Percentiles rank a stretch among this genome's conserved stretches.
phyloP scores from a whole-genome alignment of 1,140 invertebrate genomes.

The Heliconius congener region DNA sequence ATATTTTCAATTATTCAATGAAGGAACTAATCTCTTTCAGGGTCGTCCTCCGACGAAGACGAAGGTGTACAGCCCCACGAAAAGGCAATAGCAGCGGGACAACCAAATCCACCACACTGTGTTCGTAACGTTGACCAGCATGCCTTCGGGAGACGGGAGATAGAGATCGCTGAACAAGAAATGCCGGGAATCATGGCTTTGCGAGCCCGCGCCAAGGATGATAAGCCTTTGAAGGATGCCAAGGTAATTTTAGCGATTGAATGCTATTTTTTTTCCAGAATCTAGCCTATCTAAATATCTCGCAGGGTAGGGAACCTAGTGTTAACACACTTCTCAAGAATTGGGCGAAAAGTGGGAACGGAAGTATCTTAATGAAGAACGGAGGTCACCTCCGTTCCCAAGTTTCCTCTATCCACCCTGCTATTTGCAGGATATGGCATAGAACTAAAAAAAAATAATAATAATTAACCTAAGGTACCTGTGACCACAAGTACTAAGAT shows the following conservation, averaged over 20 bases:
- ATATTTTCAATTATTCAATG: no score
- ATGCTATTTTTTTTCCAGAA: not conserved
- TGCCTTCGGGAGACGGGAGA: constrained; percentile 96
- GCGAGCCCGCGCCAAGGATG: constrained; percentile 93
- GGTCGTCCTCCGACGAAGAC: constrained; percentile 79
- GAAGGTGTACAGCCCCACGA: constrained; percentile 88
- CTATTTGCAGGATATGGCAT: no score
- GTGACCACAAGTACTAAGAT: no score
- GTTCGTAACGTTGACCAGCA: constrained; percentile 95
- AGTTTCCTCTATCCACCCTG: no score
- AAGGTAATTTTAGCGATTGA: constrained; percentile 81
- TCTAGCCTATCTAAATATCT: no score
- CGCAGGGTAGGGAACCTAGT: no score
- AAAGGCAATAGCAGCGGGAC: constrained; percentile 91
- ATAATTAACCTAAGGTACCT: no score
- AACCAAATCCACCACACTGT: constrained; percentile 93
- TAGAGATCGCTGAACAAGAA: constrained; percentile 99
- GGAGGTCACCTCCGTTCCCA: no score
- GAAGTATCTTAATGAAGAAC: no score
- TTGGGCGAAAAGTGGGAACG: no score
- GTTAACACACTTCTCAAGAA: no score
- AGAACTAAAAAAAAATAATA: no score
- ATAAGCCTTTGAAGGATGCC: constrained; percentile 96
- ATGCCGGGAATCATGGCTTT: constrained; percentile 99
- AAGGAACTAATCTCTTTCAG: constrained; percentile 44